These are phyloP conservation scores for Periophthalmodon schlosseri DNA, from an alignment of 2,113 vertebrate species.

Conservation along the genomic window DNA sequence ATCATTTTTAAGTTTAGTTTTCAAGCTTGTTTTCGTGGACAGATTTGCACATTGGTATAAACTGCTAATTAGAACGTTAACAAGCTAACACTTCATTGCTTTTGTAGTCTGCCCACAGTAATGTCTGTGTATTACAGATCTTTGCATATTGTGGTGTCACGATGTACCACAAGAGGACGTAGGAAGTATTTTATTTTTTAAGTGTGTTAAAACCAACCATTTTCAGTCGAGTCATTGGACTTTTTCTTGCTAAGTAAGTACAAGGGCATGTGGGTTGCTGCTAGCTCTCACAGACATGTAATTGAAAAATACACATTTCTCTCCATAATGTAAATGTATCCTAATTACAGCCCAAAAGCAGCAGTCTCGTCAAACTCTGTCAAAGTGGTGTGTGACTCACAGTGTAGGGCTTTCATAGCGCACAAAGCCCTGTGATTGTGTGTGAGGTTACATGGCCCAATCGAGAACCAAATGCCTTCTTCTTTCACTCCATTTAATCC, in stretches of 20 bases:
- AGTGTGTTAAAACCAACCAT: not conserved
- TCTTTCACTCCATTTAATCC: conserved; percentile 4
- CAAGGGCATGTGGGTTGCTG: conserved; percentile 5
- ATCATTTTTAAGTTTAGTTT: not conserved
- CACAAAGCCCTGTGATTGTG: conserved; percentile 24
- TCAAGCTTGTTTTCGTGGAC: not conserved
- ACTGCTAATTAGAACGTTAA: not conserved
- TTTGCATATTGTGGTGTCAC: not conserved
- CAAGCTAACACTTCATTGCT: not conserved
- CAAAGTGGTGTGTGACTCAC: conserved; percentile 31
- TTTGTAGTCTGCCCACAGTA: not conserved
- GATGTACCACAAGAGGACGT: too few relatives aligned
- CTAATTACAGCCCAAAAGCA: conserved; percentile 40
- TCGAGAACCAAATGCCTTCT: conserved; percentile 31
- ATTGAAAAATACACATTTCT: conserved; percentile 36
- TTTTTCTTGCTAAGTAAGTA: conserved; percentile 4
- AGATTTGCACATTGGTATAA: not conserved
- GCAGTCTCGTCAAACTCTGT: conserved; percentile 13
- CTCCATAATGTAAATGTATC: conserved; percentile 27
- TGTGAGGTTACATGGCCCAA: conserved; percentile 26
- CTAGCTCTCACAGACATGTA: conserved; percentile 38
- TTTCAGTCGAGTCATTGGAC: not conserved
- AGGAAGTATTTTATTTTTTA: not conserved
- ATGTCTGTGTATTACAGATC: not conserved
- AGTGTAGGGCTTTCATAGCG: conserved; percentile 16